Evolutionary conservation across 2,888 invertebrate genomes (phyloP), one percentile per base, ranked within the genome.

Genomic region (Tetramorium bicarinatum): DNA sequence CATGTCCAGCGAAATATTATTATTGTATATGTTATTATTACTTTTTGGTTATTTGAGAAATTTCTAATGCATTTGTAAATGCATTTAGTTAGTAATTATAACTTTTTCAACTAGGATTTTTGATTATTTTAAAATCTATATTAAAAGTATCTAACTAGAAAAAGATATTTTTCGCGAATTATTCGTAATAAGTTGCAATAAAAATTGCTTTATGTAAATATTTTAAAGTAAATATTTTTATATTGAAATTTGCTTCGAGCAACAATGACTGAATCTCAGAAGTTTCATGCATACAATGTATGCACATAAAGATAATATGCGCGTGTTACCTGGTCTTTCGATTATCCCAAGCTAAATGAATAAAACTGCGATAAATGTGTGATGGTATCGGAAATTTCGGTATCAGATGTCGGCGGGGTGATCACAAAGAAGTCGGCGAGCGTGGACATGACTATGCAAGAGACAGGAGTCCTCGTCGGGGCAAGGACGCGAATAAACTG

Each of bases 401-500:
- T 44, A 64, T 21, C 18, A 11, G 15, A 52, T 11, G 6, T 18
- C 66, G 29, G 0, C 29, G 29, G 29, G 29, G 1, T 41, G 41
- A 13, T 29, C 25, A 41, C 29, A 49, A 66, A 64, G 18, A 13
- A 13, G 11, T 34, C 7, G 52, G 7, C 34, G 49, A 29, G 47
- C 18, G 38, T 67, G 29, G 29, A 69, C 44, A 44, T 77, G 44
- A 44, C 2, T 38, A 59, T n/a, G 41, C 15, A 18, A 41, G 21
- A 66, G 38, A 25, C 21, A 15, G 54, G n/a, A 21, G 8, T 49
- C 47, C 64, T 49, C 29, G 11, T 67, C 79, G 72, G 62, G 25
- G 49, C 64, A 82, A 87, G 62, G 85, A 75, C 85, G 61, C 81
- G 89, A 72, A 49, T 72, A 77, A 83, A 93, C 93, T 93, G 92